A percentile compares a stretch with the other conserved stretches of the same genome.
Conservation (phyloP, 2,797 vertebrate species). For the Chanos chanos region DNA sequence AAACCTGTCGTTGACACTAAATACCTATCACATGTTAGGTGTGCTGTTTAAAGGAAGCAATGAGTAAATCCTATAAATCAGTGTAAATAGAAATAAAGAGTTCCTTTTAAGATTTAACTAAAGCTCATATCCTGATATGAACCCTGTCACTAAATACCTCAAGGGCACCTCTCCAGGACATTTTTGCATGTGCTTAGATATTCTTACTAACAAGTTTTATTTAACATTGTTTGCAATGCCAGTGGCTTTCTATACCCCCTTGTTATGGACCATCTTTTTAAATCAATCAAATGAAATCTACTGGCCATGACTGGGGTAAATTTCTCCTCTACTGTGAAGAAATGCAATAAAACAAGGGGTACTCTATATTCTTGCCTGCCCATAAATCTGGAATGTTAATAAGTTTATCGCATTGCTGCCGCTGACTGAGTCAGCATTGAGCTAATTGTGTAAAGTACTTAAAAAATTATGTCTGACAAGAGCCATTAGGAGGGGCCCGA, state of each 20-base stretch:
- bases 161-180: background rate
- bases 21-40: slow-evolving; percentile 15
- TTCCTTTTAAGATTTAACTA: too few species aligned
- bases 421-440: slow-evolving; percentile 71
- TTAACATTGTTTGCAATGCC: slow-evolving; percentile 5
- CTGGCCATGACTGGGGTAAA: slow-evolving; percentile 30
- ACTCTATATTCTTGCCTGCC: slow-evolving; percentile 57
- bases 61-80: too few species aligned
- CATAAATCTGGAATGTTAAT: slow-evolving; percentile 74
- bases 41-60: too few species aligned
- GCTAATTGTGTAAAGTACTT: slow-evolving; percentile 78
- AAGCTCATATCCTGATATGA: slow-evolving; percentile 4
- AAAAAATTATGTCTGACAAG: slow-evolving; percentile 74
- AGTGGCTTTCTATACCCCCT: background rate
- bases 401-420: slow-evolving; percentile 71
- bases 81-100: too few species aligned
- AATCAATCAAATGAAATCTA: slow-evolving; percentile 44
- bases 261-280: slow-evolving; percentile 9
- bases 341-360: slow-evolving; percentile 59
- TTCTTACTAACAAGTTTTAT: background rate
- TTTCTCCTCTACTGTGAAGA: slow-evolving; percentile 50
- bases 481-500: slow-evolving; percentile 66
- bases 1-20: slow-evolving; percentile 16
- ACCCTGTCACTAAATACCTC: background rate
- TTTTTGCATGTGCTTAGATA: background rate